Percentiles rank a stretch among this genome's conserved stretches.
phyloP scores from a whole-genome alignment of 2,797 vertebrate genomes.

The Eulemur rubriventer region DNA sequence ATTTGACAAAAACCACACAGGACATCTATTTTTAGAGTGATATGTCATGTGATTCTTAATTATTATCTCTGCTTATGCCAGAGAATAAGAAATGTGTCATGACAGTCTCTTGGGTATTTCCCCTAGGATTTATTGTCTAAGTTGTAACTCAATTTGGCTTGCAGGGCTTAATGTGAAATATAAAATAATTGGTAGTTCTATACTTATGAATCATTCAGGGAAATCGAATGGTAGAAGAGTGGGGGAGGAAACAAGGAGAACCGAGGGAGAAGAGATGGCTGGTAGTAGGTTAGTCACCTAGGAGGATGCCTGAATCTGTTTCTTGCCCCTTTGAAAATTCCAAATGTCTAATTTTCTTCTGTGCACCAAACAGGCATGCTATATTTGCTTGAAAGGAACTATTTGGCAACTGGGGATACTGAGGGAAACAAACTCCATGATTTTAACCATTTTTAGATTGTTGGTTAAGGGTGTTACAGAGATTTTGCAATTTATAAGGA shows the following conservation, averaged over 20 bases:
- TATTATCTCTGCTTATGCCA: constrained; percentile 34
- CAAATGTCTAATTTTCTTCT: background rate
- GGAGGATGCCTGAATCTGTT: background rate
- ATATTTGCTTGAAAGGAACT: background rate
- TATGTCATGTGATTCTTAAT: background rate
- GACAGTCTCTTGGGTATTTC: constrained; percentile 7
- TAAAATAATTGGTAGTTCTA: constrained; percentile 29
- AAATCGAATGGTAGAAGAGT: background rate
- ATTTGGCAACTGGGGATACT: background rate
- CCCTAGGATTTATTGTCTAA: constrained; percentile 45
- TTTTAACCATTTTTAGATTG: background rate
- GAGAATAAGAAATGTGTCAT: constrained; percentile 35
- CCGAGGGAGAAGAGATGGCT: background rate
- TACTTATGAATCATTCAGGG: constrained; percentile 22
- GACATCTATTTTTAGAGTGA: constrained; percentile 32
- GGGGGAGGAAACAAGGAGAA: background rate
- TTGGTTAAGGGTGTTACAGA: background rate
- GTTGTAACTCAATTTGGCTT: constrained; percentile 47
- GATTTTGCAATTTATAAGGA: background rate
- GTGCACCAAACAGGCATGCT: background rate
- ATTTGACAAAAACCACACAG: background rate
- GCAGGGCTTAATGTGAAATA: constrained; percentile 39
- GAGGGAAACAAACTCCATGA: background rate
- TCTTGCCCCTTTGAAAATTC: constrained; percentile 15
- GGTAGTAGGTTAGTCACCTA: background rate